Evolutionary conservation across 1,140 invertebrate genomes (phyloP).

Genomic region (Asobara japonica): DNA sequence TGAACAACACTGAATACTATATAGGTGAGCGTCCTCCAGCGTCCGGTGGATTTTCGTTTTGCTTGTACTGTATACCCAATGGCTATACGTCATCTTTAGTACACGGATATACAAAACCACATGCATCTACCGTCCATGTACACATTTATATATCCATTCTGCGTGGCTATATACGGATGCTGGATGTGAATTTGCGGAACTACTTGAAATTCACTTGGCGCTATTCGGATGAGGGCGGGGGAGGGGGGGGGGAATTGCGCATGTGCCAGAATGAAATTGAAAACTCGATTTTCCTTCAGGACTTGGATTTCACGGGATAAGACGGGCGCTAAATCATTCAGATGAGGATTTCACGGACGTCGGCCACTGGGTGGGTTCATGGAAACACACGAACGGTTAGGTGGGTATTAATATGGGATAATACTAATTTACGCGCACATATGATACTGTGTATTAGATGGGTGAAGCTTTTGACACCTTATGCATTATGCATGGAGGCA

Average conservation of each 20-base stretch:
- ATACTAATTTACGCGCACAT: too few species aligned
- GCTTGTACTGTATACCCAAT: background rate
- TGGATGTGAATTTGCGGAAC: constrained; percentile 32
- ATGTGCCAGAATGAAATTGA: constrained; percentile 44
- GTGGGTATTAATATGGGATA: too few species aligned
- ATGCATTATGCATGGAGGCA: too few species aligned
- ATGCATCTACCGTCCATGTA: constrained; percentile 14
- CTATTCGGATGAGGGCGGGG: background rate
- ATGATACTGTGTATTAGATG: too few species aligned
- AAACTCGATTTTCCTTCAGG: constrained; percentile 49
- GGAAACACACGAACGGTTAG: too few species aligned
- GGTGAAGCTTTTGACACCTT: too few species aligned
- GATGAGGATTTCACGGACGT: constrained; percentile 16
- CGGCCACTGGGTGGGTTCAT: background rate
- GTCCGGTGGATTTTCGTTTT: constrained; percentile 13
- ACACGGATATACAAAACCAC: constrained; percentile 12
- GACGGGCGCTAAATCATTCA: constrained; percentile 42
- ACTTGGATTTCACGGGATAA: constrained; percentile 37
- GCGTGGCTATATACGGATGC: constrained; percentile 4
- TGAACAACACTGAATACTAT: constrained; percentile 1
- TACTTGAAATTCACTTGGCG: constrained; percentile 45
- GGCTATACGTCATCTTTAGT: constrained; percentile 10
- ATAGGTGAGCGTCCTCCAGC: background rate
- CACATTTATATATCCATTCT: constrained; percentile 19
- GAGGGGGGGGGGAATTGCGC: background rate